Evolutionary conservation across 2,797 vertebrate species (phyloP).

Genomic region (Tapirus indicus): DNA sequence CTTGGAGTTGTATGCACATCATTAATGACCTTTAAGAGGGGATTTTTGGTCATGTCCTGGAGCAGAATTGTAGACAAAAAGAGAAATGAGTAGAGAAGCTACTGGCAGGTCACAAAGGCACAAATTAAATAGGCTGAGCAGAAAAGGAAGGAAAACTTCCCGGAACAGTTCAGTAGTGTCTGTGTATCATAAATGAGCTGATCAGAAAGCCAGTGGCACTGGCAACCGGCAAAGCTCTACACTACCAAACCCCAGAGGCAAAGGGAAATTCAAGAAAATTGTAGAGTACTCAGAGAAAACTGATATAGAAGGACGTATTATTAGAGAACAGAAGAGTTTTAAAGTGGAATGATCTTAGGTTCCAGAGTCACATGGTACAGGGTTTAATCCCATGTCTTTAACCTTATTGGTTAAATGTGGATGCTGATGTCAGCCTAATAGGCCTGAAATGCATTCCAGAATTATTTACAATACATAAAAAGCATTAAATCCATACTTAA

Average conservation of each 20-base stretch:
- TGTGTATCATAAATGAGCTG: neutral
- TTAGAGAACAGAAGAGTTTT: slow-evolving; percentile 27
- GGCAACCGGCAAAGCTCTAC: neutral
- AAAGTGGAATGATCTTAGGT: neutral
- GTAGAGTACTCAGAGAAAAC: neutral
- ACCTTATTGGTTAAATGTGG: neutral
- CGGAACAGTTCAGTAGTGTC: neutral
- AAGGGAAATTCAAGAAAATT: neutral
- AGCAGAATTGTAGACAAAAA: slow-evolving; percentile 11
- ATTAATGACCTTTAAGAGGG: neutral
- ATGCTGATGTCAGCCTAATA: neutral
- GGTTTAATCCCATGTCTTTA: neutral
- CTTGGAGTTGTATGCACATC: neutral
- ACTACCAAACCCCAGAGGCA: neutral
- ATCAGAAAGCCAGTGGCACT: neutral
- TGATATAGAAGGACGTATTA: neutral
- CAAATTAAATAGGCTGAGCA: neutral
- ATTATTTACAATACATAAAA: neutral
- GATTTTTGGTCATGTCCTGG: neutral
- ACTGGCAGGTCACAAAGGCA: neutral
- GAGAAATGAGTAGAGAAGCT: neutral
- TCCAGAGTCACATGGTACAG: neutral
- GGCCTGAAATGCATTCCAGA: neutral
- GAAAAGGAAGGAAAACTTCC: neutral
- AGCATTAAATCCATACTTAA: neutral